phyloP scores from a whole-genome alignment of 2,888 invertebrate species.

The Lutraria lutraria region DNA sequence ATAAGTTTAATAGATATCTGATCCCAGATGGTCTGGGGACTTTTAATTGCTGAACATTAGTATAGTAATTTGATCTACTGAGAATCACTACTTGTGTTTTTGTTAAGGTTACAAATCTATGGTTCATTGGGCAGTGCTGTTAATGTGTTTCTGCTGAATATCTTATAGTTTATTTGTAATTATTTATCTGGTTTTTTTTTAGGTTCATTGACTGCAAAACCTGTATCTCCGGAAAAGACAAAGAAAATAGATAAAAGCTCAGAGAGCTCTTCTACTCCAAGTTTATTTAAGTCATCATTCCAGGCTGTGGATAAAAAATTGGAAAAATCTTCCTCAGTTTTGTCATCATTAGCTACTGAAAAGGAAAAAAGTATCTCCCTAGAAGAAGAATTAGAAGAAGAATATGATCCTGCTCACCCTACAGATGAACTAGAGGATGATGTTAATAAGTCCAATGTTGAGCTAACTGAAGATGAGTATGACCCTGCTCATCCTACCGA shows the following conservation, averaged over 20 bases:
- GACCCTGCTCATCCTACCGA: slow-evolving; percentile 70
- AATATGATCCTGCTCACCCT: slow-evolving; percentile 25
- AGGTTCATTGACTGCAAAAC: slow-evolving; percentile 65
- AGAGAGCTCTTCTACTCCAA: slow-evolving; percentile 18
- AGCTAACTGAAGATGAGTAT: slow-evolving; percentile 49
- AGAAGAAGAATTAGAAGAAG: slow-evolving; percentile 63
- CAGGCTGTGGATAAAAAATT: slow-evolving; percentile 42
- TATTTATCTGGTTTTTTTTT: slow-evolving; percentile 33
- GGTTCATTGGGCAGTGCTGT: too few relatives aligned
- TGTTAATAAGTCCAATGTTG: neutral
- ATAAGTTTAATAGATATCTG: too few relatives aligned
- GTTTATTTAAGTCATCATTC: slow-evolving; percentile 64
- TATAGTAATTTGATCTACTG: too few relatives aligned
- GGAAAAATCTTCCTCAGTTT: slow-evolving; percentile 43
- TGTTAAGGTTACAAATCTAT: too few relatives aligned
- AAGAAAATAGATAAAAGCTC: slow-evolving; percentile 25
- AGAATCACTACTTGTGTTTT: too few relatives aligned
- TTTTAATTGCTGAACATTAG: too few relatives aligned
- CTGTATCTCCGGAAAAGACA: slow-evolving; percentile 31
- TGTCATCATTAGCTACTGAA: slow-evolving; percentile 36
- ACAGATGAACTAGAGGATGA: neutral
- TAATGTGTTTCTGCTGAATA: too few relatives aligned
- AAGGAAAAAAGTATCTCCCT: neutral
- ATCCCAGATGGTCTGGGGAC: too few relatives aligned
- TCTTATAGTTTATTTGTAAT: neutral